phyloP scores from a whole-genome alignment of 2,888 invertebrate genomes.

The Gonocerus acuteangulatus region DNA sequence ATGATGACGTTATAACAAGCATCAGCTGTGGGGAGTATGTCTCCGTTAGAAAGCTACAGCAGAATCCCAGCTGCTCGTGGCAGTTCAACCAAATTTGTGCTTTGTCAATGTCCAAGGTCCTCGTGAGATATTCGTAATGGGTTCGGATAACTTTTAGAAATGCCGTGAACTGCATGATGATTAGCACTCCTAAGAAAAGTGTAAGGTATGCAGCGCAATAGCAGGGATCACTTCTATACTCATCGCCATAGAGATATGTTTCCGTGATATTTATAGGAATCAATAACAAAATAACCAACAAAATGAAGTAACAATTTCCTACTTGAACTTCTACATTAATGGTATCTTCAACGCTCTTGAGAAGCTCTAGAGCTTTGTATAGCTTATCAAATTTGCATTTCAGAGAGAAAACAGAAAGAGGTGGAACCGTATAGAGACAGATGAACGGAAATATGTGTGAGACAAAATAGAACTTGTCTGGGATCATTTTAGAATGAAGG shows the following conservation, averaged over 20 bases:
- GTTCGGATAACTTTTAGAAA: neutral
- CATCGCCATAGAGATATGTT: neutral
- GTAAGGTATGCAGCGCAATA: neutral
- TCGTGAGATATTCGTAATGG: neutral
- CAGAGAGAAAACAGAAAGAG: neutral
- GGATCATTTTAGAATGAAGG: neutral
- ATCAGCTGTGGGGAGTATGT: constrained; percentile 10
- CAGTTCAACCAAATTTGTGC: neutral
- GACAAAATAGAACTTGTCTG: neutral
- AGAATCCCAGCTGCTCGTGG: neutral
- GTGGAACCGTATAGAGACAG: neutral
- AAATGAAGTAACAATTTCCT: too few relatives aligned
- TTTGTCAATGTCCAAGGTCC: neutral
- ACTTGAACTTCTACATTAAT: neutral
- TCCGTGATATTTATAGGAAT: neutral
- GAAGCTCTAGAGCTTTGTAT: neutral
- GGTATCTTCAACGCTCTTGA: neutral
- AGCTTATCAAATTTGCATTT: neutral
- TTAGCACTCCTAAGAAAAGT: neutral
- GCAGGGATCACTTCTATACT: neutral
- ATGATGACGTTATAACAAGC: neutral
- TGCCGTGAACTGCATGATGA: neutral
- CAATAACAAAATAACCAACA: neutral
- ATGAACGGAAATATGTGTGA: neutral
- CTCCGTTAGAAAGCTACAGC: neutral